Conservation (phyloP, 2,113 vertebrate species). For the Ochotona curzoniae region DNA sequence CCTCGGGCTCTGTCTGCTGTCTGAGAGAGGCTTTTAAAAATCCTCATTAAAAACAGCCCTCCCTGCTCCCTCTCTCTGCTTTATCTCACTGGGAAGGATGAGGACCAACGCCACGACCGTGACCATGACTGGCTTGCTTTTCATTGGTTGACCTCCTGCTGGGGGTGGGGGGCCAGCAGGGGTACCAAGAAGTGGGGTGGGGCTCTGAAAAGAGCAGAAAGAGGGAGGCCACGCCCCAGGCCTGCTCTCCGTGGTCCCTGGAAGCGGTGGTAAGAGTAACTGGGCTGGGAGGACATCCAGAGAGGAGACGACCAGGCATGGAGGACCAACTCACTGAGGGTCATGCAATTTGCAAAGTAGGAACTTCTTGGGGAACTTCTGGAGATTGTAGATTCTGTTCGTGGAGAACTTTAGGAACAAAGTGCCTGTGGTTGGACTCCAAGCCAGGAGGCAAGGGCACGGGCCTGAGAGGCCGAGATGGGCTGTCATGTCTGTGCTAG, state of each 20-base stretch:
- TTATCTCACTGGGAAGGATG: neutral
- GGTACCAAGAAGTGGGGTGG: fast-evolving
- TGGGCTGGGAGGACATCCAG: neutral
- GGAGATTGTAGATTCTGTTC: neutral
- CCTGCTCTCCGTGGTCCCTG: neutral
- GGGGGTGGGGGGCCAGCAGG: neutral
- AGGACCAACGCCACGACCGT: neutral
- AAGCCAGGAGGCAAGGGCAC: neutral
- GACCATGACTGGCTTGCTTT: neutral
- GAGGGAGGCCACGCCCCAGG: no score
- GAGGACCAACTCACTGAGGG: neutral
- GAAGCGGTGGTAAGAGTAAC: neutral
- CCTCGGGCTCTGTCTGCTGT: neutral
- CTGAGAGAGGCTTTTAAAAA: conserved; percentile 30
- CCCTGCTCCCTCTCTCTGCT: neutral
- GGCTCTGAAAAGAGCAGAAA: neutral
- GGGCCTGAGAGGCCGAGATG: neutral
- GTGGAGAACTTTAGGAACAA: neutral
- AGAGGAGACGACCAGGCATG: neutral
- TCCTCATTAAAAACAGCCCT: conserved; percentile 60
- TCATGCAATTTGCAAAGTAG: neutral
- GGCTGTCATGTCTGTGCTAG: neutral
- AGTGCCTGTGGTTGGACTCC: neutral
- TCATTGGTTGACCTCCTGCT: no score
- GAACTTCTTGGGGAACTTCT: neutral